These are phyloP conservation scores for Mactromeris polynyma DNA, from an alignment of 2,888 invertebrate genomes.

Conservation along the genomic window DNA sequence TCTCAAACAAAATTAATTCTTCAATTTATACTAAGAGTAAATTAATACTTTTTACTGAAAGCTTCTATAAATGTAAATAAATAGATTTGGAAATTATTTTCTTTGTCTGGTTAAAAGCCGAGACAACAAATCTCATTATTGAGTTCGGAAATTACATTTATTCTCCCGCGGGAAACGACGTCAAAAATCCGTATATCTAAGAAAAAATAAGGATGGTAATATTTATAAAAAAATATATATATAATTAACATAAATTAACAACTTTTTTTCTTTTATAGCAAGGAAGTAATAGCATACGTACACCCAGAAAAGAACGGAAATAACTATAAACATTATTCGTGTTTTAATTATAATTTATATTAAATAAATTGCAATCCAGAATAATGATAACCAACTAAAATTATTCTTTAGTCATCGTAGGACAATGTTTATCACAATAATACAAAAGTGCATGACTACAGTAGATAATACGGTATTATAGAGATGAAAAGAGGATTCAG, in stretches of 20 bases:
- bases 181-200: neutral
- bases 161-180: neutral
- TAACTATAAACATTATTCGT: too few relatives aligned
- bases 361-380: too few relatives aligned
- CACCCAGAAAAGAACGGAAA: too few relatives aligned
- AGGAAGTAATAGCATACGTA: too few relatives aligned
- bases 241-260: neutral
- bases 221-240: neutral
- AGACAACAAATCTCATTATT: neutral
- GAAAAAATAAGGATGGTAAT: neutral
- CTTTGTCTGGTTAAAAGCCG: neutral
- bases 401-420: too few relatives aligned
- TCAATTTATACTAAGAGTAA: constrained; percentile 39
- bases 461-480: too few relatives aligned
- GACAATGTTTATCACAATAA: too few relatives aligned
- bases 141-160: neutral
- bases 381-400: too few relatives aligned
- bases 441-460: too few relatives aligned
- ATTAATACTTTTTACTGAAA: constrained; percentile 39
- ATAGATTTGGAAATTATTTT: constrained; percentile 9
- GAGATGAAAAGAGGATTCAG: too few relatives aligned
- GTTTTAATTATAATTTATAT: too few relatives aligned
- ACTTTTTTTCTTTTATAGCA: too few relatives aligned
- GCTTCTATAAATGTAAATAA: neutral
- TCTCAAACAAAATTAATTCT: constrained; percentile 49